Conservation (phyloP, 2,797 vertebrate genomes). For the Falco novaeseelandiae region DNA sequence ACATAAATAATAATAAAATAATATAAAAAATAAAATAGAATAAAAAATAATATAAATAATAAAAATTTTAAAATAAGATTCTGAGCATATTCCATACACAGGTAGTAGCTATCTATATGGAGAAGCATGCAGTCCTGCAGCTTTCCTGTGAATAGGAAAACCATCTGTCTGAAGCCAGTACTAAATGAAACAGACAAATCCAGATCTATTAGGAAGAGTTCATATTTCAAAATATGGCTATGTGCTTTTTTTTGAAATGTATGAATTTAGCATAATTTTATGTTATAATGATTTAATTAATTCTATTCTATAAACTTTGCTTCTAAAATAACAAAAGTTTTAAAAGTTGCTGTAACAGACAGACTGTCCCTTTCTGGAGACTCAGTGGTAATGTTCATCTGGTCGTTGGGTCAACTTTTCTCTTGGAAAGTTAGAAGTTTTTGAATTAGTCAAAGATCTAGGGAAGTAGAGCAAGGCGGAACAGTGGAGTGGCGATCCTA, state of each 20-base stretch:
- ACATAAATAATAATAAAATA: too few species aligned
- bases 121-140: neutral
- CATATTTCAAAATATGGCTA: neutral
- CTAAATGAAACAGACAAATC: neutral
- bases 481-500: neutral
- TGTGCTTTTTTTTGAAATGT: neutral
- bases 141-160: neutral
- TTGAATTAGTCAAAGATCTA: neutral
- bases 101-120: neutral
- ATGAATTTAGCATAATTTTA: neutral
- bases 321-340: neutral
- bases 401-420: neutral
- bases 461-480: neutral
- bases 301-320: neutral
- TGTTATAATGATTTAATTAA: neutral
- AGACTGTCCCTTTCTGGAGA: neutral
- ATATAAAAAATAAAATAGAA: too few species aligned
- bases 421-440: neutral
- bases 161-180: neutral
- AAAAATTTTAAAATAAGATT: neutral
- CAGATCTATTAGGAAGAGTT: neutral
- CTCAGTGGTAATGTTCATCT: neutral
- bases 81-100: neutral
- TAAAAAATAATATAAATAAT: too few species aligned
- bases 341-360: neutral